Percentiles rank a stretch among this genome's conserved stretches.
phyloP scores from a whole-genome alignment of 2,888 invertebrate genomes.

The Phlogophora meticulosa region DNA sequence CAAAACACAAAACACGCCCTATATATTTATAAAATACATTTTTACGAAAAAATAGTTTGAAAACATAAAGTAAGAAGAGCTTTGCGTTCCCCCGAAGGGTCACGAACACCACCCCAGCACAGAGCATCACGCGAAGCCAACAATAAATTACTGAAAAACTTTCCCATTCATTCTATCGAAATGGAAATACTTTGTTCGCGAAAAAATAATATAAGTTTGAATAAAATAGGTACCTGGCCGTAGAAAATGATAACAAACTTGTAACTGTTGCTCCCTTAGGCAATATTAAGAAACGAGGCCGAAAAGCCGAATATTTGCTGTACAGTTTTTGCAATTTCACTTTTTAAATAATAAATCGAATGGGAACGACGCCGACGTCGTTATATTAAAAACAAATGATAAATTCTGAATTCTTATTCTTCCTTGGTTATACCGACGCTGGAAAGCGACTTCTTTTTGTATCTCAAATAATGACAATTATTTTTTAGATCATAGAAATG shows the following conservation, averaged over 20 bases:
- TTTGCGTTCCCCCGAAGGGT: slow-evolving; percentile 1
- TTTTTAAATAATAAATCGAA: slow-evolving; percentile 33
- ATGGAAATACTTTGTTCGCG: slow-evolving; percentile 47
- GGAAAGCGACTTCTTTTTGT: not conserved
- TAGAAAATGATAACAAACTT: slow-evolving; percentile 30
- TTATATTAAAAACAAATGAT: not conserved
- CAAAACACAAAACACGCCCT: too few relatives aligned
- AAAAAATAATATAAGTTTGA: slow-evolving; percentile 44
- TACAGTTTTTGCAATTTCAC: slow-evolving; percentile 12
- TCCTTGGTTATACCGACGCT: not conserved
- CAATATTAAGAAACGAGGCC: slow-evolving; percentile 28
- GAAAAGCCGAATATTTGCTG: slow-evolving; percentile 29
- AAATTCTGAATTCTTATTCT: slow-evolving; percentile 5
- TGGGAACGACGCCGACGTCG: slow-evolving; percentile 8
- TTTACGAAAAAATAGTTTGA: not conserved
- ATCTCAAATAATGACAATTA: not conserved
- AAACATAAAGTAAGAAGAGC: slow-evolving; percentile 6
- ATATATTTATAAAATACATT: not conserved
- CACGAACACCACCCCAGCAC: not conserved
- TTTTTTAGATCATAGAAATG: too few relatives aligned
- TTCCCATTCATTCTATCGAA: slow-evolving; percentile 27
- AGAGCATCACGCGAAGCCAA: slow-evolving; percentile 21
- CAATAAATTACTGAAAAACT: slow-evolving; percentile 49
- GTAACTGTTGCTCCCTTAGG: slow-evolving; percentile 38
- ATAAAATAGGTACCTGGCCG: slow-evolving; percentile 18